phyloP scores from a whole-genome alignment of 2,113 vertebrate species.

The Ahaetulla prasina region DNA sequence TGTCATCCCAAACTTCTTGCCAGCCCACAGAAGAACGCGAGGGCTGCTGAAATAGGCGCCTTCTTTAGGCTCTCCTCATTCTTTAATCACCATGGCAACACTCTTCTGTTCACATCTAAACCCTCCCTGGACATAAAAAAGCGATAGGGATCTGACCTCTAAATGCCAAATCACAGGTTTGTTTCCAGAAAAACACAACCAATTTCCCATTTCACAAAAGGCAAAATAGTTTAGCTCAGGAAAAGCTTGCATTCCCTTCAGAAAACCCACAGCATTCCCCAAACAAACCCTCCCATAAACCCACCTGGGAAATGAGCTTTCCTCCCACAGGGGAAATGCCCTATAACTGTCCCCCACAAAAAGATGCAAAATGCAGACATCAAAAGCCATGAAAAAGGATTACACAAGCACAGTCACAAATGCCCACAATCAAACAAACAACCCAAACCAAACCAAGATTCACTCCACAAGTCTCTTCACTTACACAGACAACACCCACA shows the following conservation, averaged over 20 bases:
- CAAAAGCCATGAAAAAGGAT: not conserved
- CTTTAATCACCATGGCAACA: not conserved
- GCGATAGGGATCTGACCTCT: not conserved
- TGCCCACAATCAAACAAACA: not conserved
- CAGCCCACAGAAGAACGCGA: not conserved
- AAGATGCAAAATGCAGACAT: not conserved
- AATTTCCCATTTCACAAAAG: not conserved
- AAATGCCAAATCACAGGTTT: not conserved
- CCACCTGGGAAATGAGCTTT: not conserved
- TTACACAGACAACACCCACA: not conserved
- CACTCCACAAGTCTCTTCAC: not conserved
- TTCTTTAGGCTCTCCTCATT: not conserved
- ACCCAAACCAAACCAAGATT: not conserved
- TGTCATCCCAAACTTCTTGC: not conserved
- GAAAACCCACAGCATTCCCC: not conserved
- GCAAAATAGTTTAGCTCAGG: not conserved
- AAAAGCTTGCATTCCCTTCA: not conserved
- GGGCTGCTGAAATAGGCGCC: not conserved
- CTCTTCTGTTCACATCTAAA: not conserved
- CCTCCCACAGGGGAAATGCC: not conserved
- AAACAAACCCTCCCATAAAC: not conserved
- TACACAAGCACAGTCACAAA: not conserved
- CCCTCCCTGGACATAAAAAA: not conserved
- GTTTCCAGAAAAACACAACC: not conserved
- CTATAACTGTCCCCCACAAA: not conserved